Base-by-base conservation (phyloP, 2,113 vertebrate genomes). In the Tenebrosternarchus preto region DNA sequence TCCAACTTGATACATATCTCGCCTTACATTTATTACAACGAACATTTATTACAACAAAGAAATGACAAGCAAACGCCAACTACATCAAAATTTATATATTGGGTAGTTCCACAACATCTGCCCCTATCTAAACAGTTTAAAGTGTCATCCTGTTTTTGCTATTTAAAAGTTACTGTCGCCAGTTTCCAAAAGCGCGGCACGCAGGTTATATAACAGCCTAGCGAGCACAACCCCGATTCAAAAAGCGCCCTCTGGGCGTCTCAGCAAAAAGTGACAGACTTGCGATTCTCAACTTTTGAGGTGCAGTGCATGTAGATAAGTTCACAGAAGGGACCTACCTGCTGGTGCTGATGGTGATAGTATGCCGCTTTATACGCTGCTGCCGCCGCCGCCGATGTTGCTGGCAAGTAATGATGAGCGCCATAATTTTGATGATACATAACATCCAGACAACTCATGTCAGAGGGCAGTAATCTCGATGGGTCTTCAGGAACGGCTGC, bases 381-480 rank as follows among this genome's bases (percentile, higher is more conserved):
- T 69, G 88, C 93, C 9, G 95, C 84, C 70, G 88, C 88, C 39
- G 84, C 81, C 29, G 83, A 60, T 78, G 86, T 83, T 50, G 90
- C 86, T 56, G 95, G 90, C 90, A 94, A 83, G 87, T 93, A 95
- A 89, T 94, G 93, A 88, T 92, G 93, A 82, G 94, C 93, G 90
- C 94, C 95, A 95, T 95, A 95, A 80, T 93, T 93, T 88, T 95
- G 96, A 90, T 93, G 93, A 94, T 95, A 96, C 92, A 94, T 95
- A 93, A 98, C 95, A 93, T 95, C 96, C 90, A 96, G 92, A 91
- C 96, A 97, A 88, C 96, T 98, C 96, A 98, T 98, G 89, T 94
- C 95, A 90, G 87, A 72, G 79, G 61, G 17, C 69, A 81, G 57
- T 61, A 78, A 84, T 86, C 83, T 83, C 50, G 53, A 59, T 64